Percentiles rank a stretch among this genome's conserved stretches.
These are phyloP conservation scores for Drosophila lacteicornis DNA, from an alignment of 1,140 invertebrate genomes.

Conservation along the genomic window DNA sequence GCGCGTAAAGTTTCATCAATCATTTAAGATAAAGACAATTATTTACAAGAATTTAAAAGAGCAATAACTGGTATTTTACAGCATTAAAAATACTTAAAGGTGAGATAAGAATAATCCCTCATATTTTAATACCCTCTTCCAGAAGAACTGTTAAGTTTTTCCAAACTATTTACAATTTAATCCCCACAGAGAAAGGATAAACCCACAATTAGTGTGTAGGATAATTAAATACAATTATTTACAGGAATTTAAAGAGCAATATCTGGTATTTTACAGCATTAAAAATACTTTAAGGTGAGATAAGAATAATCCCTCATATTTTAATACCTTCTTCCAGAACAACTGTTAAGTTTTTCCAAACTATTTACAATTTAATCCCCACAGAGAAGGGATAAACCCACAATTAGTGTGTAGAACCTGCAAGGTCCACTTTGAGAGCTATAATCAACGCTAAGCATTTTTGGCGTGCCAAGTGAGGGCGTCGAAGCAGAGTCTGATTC, in stretches of 20 bases:
- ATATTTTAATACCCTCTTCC: too few species aligned
- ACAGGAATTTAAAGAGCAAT: too few species aligned
- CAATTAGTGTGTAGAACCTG: neutral
- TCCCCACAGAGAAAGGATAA: neutral
- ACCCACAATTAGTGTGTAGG: slow-evolving; percentile 2
- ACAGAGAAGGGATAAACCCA: neutral
- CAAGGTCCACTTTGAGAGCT: neutral
- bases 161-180: neutral
- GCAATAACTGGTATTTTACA: too few species aligned
- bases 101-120: accelerated
- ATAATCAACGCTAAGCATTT: slow-evolving; percentile 11
- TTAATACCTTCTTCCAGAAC: too few species aligned
- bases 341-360: neutral
- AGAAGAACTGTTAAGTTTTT: too few species aligned
- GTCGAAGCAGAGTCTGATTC: neutral
- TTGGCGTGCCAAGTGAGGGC: slow-evolving; percentile 5
- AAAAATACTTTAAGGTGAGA: too few species aligned
- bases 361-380: neutral
- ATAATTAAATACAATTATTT: too few species aligned
- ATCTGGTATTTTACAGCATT: neutral
- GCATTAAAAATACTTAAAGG: neutral
- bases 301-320: accelerated
- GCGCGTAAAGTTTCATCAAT: neutral
- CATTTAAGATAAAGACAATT: too few species aligned
- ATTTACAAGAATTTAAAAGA: too few species aligned